Conservation (phyloP, 37 sponge, comb jelly and placozoan genomes). For the Eunapius fragilis region DNA sequence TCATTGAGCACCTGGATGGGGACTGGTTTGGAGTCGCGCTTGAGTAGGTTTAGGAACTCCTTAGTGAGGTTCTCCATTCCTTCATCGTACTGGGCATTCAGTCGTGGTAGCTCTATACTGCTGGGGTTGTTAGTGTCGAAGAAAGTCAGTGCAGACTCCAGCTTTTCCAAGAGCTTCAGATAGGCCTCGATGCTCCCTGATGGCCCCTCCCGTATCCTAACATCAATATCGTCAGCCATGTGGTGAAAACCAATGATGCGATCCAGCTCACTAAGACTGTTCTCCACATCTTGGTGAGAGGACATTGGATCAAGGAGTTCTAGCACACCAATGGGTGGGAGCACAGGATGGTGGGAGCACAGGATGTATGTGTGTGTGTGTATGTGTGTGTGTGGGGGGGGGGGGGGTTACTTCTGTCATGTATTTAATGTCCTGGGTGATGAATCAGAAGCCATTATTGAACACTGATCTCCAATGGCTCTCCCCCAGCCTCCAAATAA, state of each 20-base stretch:
- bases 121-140: conserved; percentile 63
- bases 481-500: no score
- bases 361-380: no score
- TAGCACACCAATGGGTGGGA: no score
- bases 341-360: no score
- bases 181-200: conserved; percentile 42
- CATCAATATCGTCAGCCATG: conserved; percentile 82
- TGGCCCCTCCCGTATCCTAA: conserved; percentile 63
- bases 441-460: no score
- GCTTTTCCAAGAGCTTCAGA: conserved; percentile 56
- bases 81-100: conserved; percentile 30
- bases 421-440: no score
- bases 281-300: conserved; percentile 70
- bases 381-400: no score
- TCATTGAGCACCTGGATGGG: conserved; percentile 67
- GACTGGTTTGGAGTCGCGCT: conserved; percentile 66
- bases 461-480: no score
- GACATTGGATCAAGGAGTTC: no score
- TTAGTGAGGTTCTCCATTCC: conserved; percentile 61
- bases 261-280: conserved; percentile 60
- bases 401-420: no score
- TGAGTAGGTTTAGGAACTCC: conserved; percentile 67
- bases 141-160: conserved; percentile 62
- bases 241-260: conserved; percentile 76
- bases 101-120: conserved; percentile 70